Base-by-base conservation (phyloP, 2,113 vertebrate genomes). In the Forbesichthys papilliferus region DNA sequence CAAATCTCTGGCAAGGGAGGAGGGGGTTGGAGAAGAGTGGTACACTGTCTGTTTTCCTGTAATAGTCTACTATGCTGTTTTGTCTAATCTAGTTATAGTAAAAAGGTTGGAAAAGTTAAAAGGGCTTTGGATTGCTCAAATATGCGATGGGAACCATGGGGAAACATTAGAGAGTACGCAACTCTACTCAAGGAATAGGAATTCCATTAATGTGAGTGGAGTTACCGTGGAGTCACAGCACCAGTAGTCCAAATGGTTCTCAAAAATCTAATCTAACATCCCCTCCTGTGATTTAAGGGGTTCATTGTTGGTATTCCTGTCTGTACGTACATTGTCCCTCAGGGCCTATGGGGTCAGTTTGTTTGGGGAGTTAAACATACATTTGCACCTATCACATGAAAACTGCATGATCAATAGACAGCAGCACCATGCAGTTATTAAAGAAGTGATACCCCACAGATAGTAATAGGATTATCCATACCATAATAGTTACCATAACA, bases 281-380 rank as follows among this genome's bases (percentile, higher is more conserved):
- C 54, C 69, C 3, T 49, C 18, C 18, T 49, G 82, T 87, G 84
- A 88, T 80, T 88, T 87, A 86, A 88, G 80, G 84, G 84, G 81
- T 62, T 87, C 87, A 87, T 86, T 74, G 68, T 62, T 85, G 82
- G 78, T 76, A 85, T 89, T 86, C 83, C 85, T 76, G 74, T 74
- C 62, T 27, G 49, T 68, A 71, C 67, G 73, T 80, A 77, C 86
- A 81, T 89, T 87, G 74, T 74, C 73, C 66, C 48, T 34, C 20
- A 18, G 71, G 81, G 74, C 74, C 69, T 51, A 34, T 14, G 64
- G 75, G 79, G 78, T 80, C 78, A 74, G 51, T 14, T 53, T 11
- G 51, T 11, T 53, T 3, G 51, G 51, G 51, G 51, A 13, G 7
- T 53, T 11, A n/a, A 6, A 20, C 20, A 20, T 20, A 20, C 20